Conservation (phyloP, 2,888 invertebrate species). For the Mechanitis messenoides region DNA sequence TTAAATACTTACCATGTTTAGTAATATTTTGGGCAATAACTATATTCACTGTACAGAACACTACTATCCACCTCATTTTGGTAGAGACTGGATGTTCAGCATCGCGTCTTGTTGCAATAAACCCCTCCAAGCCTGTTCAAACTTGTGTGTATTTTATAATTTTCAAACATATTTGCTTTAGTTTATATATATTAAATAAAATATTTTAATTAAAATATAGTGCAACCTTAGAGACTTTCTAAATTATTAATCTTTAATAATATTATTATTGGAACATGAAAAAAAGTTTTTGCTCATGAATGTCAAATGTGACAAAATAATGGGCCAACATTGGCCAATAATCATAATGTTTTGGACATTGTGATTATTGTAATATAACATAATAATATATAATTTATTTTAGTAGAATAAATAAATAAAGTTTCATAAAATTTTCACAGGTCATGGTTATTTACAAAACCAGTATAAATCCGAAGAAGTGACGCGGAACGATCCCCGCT, state of each 20-base stretch:
- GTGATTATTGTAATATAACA: no score
- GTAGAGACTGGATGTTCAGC: conserved; percentile 15
- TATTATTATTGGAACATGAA: no score
- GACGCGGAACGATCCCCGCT: conserved; percentile 1
- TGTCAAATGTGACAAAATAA: no score
- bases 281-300: no score
- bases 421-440: not conserved
- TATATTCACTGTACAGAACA: conserved; percentile 28
- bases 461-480: not conserved
- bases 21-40: conserved; percentile 28
- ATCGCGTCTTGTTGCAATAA: conserved; percentile 16
- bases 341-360: no score
- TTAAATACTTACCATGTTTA: conserved; percentile 16
- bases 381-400: no score
- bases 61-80: conserved; percentile 33
- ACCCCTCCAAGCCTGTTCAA: conserved; percentile 1
- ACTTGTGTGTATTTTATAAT: not conserved
- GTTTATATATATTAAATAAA: not conserved
- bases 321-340: no score
- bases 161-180: not conserved
- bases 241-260: no score
- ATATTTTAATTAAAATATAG: no score
- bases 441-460: conserved; percentile 4
- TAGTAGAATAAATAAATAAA: no score
- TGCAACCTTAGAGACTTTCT: no score